Conservation (phyloP, 2,888 invertebrate species). For the Stictocephala bisonia region DNA sequence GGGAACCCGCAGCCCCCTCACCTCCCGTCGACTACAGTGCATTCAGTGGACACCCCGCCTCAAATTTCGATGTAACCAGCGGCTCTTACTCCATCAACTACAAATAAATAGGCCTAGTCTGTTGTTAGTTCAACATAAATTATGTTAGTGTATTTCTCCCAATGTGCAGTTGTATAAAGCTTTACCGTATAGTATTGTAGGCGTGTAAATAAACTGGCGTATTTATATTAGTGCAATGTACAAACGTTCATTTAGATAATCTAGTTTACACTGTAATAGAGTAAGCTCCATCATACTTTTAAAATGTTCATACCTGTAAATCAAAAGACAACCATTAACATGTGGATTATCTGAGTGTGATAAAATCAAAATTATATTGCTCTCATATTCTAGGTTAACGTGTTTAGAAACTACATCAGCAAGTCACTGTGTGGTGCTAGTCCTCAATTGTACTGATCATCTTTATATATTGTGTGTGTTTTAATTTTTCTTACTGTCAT, state of each 20-base stretch:
- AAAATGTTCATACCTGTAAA: no score
- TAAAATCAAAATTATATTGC: no score
- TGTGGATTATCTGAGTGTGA: no score
- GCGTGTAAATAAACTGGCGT: conserved; percentile 34
- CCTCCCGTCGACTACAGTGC: conserved; percentile 56
- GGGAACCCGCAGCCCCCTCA: conserved; percentile 52
- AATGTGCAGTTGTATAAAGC: conserved; percentile 33
- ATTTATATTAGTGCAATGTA: conserved; percentile 30
- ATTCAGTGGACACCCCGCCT: conserved; percentile 76
- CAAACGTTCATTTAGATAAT: conserved; percentile 24
- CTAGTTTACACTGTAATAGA: conserved; percentile 24
- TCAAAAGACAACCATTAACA: no score
- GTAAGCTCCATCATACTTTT: no score
- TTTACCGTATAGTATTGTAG: conserved; percentile 25
- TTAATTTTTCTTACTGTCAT: conserved; percentile 26
- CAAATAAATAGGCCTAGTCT: conserved; percentile 57
- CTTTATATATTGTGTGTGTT: conserved; percentile 14
- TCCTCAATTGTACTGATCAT: conserved; percentile 29
- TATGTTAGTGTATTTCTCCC: no score
- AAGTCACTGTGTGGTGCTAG: conserved; percentile 37
- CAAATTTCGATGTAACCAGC: conserved; percentile 77
- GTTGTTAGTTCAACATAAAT: background rate
- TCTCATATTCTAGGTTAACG: no score
- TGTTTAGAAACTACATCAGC: no score
- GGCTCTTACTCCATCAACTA: conserved; percentile 85